phyloP scores from a whole-genome alignment of 2,888 invertebrate genomes.

The Conistra vaccinii region DNA sequence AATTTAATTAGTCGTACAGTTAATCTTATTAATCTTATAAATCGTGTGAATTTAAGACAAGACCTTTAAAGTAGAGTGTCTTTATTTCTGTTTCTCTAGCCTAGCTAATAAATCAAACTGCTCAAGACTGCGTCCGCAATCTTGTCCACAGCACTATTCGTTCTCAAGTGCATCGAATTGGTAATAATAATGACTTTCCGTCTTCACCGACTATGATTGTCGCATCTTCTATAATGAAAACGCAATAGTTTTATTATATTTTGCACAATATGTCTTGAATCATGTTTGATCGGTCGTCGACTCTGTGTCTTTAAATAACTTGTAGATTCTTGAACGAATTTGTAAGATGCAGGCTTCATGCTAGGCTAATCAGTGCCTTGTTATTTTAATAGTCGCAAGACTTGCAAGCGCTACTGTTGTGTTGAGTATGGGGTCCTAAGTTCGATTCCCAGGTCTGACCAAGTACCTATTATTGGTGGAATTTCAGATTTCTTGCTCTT shows the following conservation, averaged over 20 bases:
- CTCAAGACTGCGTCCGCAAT: slow-evolving; percentile 4
- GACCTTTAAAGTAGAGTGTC: too few species aligned
- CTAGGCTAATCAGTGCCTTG: too few species aligned
- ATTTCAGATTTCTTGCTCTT: too few species aligned
- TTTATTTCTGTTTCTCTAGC: neutral
- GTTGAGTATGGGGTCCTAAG: too few species aligned
- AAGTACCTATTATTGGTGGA: too few species aligned
- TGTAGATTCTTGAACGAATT: neutral
- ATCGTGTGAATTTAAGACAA: too few species aligned
- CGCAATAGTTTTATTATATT: slow-evolving; percentile 46
- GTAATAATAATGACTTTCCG: slow-evolving; percentile 53
- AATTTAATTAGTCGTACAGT: too few species aligned
- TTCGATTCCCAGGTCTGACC: too few species aligned
- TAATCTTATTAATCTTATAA: too few species aligned
- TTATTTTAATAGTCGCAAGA: too few species aligned
- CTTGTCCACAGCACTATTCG: slow-evolving; percentile 29
- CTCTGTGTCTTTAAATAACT: neutral
- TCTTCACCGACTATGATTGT: slow-evolving; percentile 40
- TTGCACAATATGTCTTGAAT: slow-evolving; percentile 38
- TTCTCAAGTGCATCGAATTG: slow-evolving; percentile 50
- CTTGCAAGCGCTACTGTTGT: too few species aligned
- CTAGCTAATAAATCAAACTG: neutral
- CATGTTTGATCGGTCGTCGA: neutral
- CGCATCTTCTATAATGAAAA: slow-evolving; percentile 45
- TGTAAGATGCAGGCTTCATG: neutral